Base-by-base conservation (phyloP, 2,888 invertebrate species). In the Cheilosia pagana region DNA sequence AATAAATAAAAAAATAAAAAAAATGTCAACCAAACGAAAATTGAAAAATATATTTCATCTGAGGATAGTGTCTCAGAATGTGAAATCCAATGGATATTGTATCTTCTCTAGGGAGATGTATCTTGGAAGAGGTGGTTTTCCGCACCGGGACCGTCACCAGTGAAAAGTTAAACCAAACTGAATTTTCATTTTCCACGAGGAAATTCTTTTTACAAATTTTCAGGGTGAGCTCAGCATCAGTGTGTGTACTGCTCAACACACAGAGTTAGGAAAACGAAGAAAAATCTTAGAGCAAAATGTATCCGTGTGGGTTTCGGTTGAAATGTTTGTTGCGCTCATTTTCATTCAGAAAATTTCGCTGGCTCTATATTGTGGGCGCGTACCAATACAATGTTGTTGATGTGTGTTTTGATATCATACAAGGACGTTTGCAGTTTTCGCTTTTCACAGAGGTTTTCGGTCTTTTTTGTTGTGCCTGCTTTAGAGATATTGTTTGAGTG, bases 171-270 rank as follows among this genome's bases (percentile, higher is more conserved):
- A 67, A 68, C 57, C 59, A 72, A 86, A 86, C 86, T 86, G 63
- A 86, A 86, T 60, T 81, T 85, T 85, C 60, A 67, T 79, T 85
- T 81, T 75, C 78, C 85, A 81, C 81, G 81, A 85, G 85, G 85
- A 85, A 85, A 85, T 79, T 78, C 74, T 74, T 85, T 79, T 67
- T 62, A 65, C 67, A 10, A 68, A 59, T 78, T 79, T 81, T 85
- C 81, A 79, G 85, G 76, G 85, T 85, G 85, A 85, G 50, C 70
- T 67, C 52, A 16, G 28, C 19, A 10, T 72, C 50, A 10, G 50
- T 50, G 70, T 35, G 63, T 48, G 59, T 35, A 52, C 12, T 67
- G n/a, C 23, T 52, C 16, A 10, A 39, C 28, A 23, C 16, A 12
- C 16, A 31, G 65, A 10, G 52, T 35, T 16, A 28, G 21, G 19